Base-by-base conservation (phyloP, 1,140 invertebrate species). In the Sycophila sp. region DNA sequence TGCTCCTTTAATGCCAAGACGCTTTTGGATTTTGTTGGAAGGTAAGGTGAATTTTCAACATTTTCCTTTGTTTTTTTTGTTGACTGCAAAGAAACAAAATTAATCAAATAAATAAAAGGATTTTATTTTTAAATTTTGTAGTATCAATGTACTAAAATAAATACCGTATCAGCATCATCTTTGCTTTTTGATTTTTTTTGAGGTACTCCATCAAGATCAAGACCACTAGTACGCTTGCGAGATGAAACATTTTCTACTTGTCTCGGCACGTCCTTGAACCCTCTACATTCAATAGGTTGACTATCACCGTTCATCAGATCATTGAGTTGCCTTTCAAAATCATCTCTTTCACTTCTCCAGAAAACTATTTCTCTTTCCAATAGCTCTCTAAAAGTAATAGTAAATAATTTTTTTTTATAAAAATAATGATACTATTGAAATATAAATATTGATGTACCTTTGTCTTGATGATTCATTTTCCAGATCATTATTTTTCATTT, bases 311-410 rank as follows among this genome's bases (percentile, higher is more conserved):
- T n/a, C n/a, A n/a, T n/a, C n/a, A 1, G 76, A 60, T 77, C 59
- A 11, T 19, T 22, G 4, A 55, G 22, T 42, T 28, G 24, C 6
- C 36, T 55, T n/a, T 30, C 2, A 76, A 64, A 22, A 58, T 47
- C 40, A 67, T 65, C 45, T 62, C 22, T 77, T 68, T 77, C 73
- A 15, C 59, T 77, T 69, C 78, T 67, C 15, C 30, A 67, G 17
- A 72, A 34, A 17, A 51, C 26, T 15, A 79, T 19, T 24, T 77
- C 68, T 36, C 78, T 73, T 74, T 82, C 71, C 7, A 80, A 68
- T 28, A 77, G 15, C 30, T 79, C 28, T 28, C 80, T 82, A 51
- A 47, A 73, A 69, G 7, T 47, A 34, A 34, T 55, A 64, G 47
- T 19, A 28, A 19, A 69, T 13, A 58, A 32, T 40, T 26, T 3